Base-by-base conservation (phyloP, 1,140 invertebrate genomes). In the Riptortus pedestris region DNA sequence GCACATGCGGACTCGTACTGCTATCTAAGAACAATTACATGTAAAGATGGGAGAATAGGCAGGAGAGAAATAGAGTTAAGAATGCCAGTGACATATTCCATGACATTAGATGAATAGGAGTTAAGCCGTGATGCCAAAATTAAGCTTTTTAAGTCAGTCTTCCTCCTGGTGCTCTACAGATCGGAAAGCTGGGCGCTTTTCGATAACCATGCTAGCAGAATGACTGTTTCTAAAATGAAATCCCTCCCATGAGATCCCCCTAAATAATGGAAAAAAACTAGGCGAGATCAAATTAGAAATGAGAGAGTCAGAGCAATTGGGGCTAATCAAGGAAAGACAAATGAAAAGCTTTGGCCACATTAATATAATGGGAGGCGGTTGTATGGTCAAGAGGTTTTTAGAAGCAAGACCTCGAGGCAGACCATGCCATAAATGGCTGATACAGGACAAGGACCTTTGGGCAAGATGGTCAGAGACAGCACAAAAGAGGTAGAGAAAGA, bases 401-500 rank as follows among this genome's bases (percentile, higher is more conserved):
- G 33, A 38, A 38, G 33, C 33, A 38, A 38, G 33, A 38, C 16
- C 16, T 5, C 7, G 7, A 9, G 33, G 33, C 5, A 38, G 33
- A 38, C 18, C 47, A 48, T 28, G 27, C 59, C 47, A 28, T 60
- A 62, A 27, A 26, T 5, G 7, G 45, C 9, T 47, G 18, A 45
- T 12, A 28, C 18, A 16, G 26, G 58, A 60, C 26, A 33, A 2
- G 26, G 24, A 1, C 2, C 31, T 28, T 4, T 5, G 24, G 0
- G 24, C 11, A 60, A 60, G 58, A 60, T 60, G 58, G 7, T 60
- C 24, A 60, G 0, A 18, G 31, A 20, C 24, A 24, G 38, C 45
- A 47, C 12, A 66, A 65, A 38, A 38, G 16, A 38, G 7, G 7
- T 38, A 38, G 33, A 38, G 16, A 38, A 38, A 38, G 33, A 38